These are phyloP conservation scores for Amphiduros pacificus DNA, from an alignment of 2,888 invertebrate species.

Conservation along the genomic window DNA sequence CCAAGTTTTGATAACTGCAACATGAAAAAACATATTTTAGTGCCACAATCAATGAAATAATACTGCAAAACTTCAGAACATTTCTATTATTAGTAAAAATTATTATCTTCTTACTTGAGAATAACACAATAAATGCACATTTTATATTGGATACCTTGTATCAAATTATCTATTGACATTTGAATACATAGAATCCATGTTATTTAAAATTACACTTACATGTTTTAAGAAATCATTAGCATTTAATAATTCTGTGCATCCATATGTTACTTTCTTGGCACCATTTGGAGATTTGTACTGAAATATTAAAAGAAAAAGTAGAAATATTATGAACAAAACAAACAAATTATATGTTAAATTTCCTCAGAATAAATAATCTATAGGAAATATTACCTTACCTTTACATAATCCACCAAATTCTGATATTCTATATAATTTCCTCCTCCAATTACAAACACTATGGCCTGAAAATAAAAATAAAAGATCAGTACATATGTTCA, in stretches of 20 bases:
- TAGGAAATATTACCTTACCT: constrained; percentile 63
- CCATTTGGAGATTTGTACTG: constrained; percentile 68
- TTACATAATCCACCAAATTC: constrained; percentile 93
- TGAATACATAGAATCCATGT: too few relatives aligned
- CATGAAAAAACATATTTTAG: too few relatives aligned
- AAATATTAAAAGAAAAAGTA: constrained; percentile 45
- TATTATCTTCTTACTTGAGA: too few relatives aligned
- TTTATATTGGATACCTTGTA: too few relatives aligned
- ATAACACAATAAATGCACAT: too few relatives aligned
- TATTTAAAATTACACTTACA: constrained; percentile 44
- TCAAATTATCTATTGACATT: too few relatives aligned
- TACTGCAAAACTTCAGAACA: too few relatives aligned
- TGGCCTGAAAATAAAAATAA: constrained; percentile 44
- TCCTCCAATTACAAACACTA: constrained; percentile 64
- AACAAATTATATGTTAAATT: neutral
- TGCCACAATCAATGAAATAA: too few relatives aligned
- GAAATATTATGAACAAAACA: neutral
- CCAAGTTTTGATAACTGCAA: too few relatives aligned
- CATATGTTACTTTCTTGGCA: constrained; percentile 85
- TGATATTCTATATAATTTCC: constrained; percentile 99
- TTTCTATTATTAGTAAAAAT: too few relatives aligned
- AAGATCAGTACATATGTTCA: constrained; percentile 12
- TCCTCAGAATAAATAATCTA: neutral
- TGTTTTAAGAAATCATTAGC: constrained; percentile 94
- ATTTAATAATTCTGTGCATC: constrained; percentile 90